Evolutionary conservation across 2,797 vertebrate genomes (phyloP).

Genomic region (Sebastes paucispinis): DNA sequence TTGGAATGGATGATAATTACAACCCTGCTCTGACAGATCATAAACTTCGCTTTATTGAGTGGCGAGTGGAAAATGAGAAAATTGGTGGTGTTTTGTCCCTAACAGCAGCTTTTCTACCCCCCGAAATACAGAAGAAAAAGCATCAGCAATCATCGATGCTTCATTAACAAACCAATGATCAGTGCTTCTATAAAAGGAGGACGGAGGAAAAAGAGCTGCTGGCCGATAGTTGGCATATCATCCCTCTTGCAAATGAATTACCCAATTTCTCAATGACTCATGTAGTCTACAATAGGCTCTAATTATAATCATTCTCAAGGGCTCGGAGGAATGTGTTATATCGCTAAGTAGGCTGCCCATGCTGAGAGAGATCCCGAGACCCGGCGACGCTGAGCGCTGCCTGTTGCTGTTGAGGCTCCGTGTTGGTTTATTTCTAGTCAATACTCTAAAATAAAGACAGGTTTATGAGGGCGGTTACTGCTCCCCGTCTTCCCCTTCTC

Average conservation of each 20-base stretch:
- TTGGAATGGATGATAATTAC: slow-evolving; percentile 46
- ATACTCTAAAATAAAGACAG: slow-evolving; percentile 43
- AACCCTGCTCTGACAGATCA: slow-evolving; percentile 29
- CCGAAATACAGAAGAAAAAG: background rate
- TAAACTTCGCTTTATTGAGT: slow-evolving; percentile 39
- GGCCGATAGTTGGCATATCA: slow-evolving; percentile 14
- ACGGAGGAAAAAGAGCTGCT: slow-evolving; percentile 11
- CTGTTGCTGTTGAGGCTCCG: slow-evolving; percentile 24
- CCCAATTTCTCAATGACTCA: slow-evolving; percentile 48
- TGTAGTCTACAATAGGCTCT: slow-evolving; percentile 47
- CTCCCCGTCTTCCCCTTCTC: slow-evolving; percentile 13
- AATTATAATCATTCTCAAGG: slow-evolving; percentile 62
- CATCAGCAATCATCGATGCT: slow-evolving; percentile 30
- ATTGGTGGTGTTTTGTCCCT: slow-evolving; percentile 44
- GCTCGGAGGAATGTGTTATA: slow-evolving; percentile 27
- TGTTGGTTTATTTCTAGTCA: slow-evolving; percentile 40
- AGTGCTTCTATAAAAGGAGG: slow-evolving; percentile 22
- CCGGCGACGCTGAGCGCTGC: background rate
- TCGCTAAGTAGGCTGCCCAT: slow-evolving; percentile 45
- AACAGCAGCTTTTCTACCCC: background rate
- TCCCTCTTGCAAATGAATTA: slow-evolving; percentile 52
- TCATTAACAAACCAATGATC: slow-evolving; percentile 53
- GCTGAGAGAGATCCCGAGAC: slow-evolving; percentile 35
- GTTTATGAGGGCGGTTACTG: slow-evolving; percentile 40
- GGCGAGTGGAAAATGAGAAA: slow-evolving; percentile 56